Evolutionary conservation across 2,888 invertebrate genomes (phyloP).

Genomic region (Epistrophella euchroma): DNA sequence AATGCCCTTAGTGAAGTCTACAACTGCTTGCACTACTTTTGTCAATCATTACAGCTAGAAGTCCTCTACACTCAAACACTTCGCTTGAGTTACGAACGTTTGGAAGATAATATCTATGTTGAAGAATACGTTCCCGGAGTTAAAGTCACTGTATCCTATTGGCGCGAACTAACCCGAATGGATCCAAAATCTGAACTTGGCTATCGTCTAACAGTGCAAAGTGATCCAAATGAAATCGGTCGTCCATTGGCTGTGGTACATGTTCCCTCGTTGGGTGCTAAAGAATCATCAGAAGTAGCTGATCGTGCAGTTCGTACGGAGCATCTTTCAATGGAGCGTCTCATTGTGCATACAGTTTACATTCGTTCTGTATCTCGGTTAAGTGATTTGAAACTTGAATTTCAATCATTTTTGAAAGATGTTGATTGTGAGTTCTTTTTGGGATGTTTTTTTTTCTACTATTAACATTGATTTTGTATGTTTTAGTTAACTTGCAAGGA

Average conservation of each 20-base stretch:
- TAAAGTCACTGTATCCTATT: slow-evolving; percentile 96
- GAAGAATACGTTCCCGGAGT: slow-evolving; percentile 96
- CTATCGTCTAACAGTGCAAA: slow-evolving; percentile 94
- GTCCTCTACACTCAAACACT: slow-evolving; percentile 94
- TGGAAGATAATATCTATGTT: slow-evolving; percentile 94
- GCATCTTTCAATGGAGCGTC: slow-evolving; percentile 96
- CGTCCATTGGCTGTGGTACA: slow-evolving; percentile 90
- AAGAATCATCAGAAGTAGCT: slow-evolving; percentile 86
- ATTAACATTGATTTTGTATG: background rate
- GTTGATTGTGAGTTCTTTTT: slow-evolving; percentile 87
- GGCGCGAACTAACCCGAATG: slow-evolving; percentile 87
- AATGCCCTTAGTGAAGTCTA: slow-evolving; percentile 93
- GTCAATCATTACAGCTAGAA: slow-evolving; percentile 97
- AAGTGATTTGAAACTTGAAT: slow-evolving; percentile 90
- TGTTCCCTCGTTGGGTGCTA: slow-evolving; percentile 85
- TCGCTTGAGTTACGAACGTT: slow-evolving; percentile 93
- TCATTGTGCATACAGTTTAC: slow-evolving; percentile 97
- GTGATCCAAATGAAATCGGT: slow-evolving; percentile 92
- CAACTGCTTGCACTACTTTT: slow-evolving; percentile 94
- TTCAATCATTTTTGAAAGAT: slow-evolving; percentile 86
- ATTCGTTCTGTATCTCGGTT: slow-evolving; percentile 94
- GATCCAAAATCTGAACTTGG: slow-evolving; percentile 94
- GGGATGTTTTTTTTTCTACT: slow-evolving; percentile 61
- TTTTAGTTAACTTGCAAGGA: slow-evolving; percentile 92
- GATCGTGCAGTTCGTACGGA: slow-evolving; percentile 93